phyloP scores from a whole-genome alignment of 2,797 vertebrate genomes.

The Melanotaenia maccullochi region DNA sequence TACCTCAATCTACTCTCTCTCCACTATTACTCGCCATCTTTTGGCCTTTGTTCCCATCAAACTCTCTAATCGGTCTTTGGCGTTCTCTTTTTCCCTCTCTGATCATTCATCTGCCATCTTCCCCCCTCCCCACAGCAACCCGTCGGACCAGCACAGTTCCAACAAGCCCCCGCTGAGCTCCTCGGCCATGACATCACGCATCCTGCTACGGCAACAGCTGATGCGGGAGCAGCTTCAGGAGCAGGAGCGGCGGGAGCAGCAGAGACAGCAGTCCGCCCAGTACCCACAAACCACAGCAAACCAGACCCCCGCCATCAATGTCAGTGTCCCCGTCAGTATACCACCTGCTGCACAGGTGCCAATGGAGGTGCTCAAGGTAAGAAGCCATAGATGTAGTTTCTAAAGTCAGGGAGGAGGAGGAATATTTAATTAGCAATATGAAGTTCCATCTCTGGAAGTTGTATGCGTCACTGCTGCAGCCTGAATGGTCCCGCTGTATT shows the following conservation, averaged over 20 bases:
- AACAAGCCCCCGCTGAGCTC: constrained; percentile 95
- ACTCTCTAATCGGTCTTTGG: constrained; percentile 4
- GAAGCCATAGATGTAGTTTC: neutral
- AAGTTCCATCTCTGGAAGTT: constrained; percentile 70
- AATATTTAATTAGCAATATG: constrained; percentile 27
- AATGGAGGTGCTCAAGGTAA: constrained; percentile 98
- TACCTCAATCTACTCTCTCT: constrained; percentile 49
- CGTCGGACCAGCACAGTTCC: constrained; percentile 90
- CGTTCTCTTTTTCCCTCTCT: constrained; percentile 1
- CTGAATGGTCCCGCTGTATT: constrained; percentile 60
- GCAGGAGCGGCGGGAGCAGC: constrained; percentile 95
- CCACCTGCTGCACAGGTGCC: constrained; percentile 91
- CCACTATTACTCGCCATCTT: constrained; percentile 27
- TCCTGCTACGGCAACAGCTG: constrained; percentile 98
- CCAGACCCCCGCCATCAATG: constrained; percentile 96
- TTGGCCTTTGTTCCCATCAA: constrained; percentile 31
- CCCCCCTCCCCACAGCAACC: constrained; percentile 79
- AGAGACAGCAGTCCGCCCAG: constrained; percentile 88
- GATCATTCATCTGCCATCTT: constrained; percentile 31
- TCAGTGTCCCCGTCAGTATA: constrained; percentile 85
- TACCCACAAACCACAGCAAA: constrained; percentile 87
- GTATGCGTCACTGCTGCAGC: constrained; percentile 68
- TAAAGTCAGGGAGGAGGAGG: neutral
- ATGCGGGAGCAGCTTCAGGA: constrained; percentile 99
- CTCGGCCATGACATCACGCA: constrained; percentile 95